Conservation (phyloP, 1,140 invertebrate species). For the Apocrypta bakeri region DNA sequence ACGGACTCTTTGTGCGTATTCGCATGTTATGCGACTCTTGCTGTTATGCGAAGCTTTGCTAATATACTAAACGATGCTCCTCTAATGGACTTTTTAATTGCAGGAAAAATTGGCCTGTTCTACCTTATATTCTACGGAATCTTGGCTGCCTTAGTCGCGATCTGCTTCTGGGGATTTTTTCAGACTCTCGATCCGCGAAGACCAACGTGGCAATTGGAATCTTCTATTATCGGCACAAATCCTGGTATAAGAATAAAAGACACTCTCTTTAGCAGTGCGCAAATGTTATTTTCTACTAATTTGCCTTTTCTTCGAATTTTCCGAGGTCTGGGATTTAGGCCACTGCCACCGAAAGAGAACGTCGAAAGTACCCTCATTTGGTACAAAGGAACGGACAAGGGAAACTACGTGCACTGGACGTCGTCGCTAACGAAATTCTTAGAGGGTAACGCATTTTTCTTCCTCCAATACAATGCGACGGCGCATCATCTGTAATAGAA, state of each 20-base stretch:
- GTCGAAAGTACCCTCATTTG: conserved; percentile 95
- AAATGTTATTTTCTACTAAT: not conserved
- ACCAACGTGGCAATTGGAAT: conserved; percentile 88
- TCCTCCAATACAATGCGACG: not conserved
- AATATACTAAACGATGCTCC: too few relatives aligned
- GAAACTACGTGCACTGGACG: conserved; percentile 86
- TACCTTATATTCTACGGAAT: conserved; percentile 93
- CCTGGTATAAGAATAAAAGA: too few relatives aligned
- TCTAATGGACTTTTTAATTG: too few relatives aligned
- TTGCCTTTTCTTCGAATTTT: conserved; percentile 7
- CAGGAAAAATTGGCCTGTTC: conserved; percentile 93
- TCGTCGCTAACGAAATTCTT: conserved; percentile 83
- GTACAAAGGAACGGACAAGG: conserved; percentile 86
- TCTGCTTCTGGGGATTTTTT: conserved; percentile 93
- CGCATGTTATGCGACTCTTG: not conserved
- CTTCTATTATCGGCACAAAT: conserved; percentile 92
- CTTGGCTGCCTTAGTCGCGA: conserved; percentile 89
- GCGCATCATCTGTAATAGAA: not conserved
- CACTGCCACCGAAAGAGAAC: conserved; percentile 86
- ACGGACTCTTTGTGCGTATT: not conserved
- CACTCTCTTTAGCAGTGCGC: not conserved
- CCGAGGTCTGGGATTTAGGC: conserved; percentile 92
- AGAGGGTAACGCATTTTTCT: conserved; percentile 75
- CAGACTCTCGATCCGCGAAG: conserved; percentile 91
- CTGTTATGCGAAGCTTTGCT: too few relatives aligned